phyloP scores from a whole-genome alignment of 2,113 vertebrate genomes.

The Syngnathoides biaculeatus region DNA sequence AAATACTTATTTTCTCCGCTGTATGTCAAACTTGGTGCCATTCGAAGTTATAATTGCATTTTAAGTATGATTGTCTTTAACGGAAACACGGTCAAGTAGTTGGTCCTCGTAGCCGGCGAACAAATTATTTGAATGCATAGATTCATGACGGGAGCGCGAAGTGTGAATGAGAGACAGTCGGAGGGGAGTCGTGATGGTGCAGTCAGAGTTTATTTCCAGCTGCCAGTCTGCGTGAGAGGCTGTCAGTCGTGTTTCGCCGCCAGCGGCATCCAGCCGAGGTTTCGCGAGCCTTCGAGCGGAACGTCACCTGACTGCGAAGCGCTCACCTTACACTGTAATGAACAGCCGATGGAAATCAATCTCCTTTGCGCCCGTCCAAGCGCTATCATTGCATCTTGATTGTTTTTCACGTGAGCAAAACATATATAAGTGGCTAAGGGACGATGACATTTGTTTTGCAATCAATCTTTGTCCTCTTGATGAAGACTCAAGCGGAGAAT shows the following conservation, averaged over 20 bases:
- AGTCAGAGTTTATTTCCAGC: conserved; percentile 44
- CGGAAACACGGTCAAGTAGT: background rate
- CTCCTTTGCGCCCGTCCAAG: conserved; percentile 49
- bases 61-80: background rate
- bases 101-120: background rate
- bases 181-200: conserved; percentile 19
- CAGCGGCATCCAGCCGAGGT: conserved; percentile 27
- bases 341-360: conserved; percentile 57
- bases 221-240: conserved; percentile 30
- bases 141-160: conserved; percentile 21
- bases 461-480: conserved; percentile 54
- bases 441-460: conserved; percentile 41
- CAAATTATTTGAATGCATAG: background rate
- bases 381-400: conserved; percentile 65
- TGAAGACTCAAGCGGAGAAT: conserved; percentile 55
- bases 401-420: conserved; percentile 50
- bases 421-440: conserved; percentile 49
- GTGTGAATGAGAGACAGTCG: conserved; percentile 27
- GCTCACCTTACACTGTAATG: conserved; percentile 60
- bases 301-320: conserved; percentile 57
- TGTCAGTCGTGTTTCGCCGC: conserved; percentile 38
- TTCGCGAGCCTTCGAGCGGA: conserved; percentile 50
- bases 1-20: too few relatives aligned
- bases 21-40: too few relatives aligned
- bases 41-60: background rate